phyloP scores from a whole-genome alignment of 1,140 invertebrate genomes.

The Notospermus geniculatus region DNA sequence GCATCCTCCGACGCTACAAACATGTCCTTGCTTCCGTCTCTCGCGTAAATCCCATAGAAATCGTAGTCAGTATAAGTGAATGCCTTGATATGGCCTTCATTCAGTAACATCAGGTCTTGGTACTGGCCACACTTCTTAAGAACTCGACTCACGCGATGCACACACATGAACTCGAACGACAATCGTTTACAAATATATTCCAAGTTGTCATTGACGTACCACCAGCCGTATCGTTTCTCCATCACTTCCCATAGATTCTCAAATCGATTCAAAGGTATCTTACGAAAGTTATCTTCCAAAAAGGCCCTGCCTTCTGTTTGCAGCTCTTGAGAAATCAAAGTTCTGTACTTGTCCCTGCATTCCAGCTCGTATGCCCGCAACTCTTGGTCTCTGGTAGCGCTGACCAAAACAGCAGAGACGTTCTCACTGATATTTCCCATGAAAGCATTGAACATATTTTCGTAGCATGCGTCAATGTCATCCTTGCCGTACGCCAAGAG shows the following conservation, averaged over 20 bases:
- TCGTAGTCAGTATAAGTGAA: slow-evolving; percentile 38
- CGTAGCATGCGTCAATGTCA: slow-evolving; percentile 42
- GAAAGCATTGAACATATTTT: slow-evolving; percentile 46
- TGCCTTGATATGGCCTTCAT: slow-evolving; percentile 37
- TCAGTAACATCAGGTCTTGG: slow-evolving; percentile 47
- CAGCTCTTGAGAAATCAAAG: slow-evolving; percentile 37
- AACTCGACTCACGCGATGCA: slow-evolving; percentile 43
- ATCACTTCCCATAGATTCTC: slow-evolving; percentile 39
- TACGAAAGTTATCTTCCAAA: slow-evolving; percentile 25
- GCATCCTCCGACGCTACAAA: slow-evolving; percentile 42
- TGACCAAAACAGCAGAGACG: slow-evolving; percentile 40
- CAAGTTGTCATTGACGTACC: slow-evolving; percentile 38
- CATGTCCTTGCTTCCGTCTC: slow-evolving; percentile 32
- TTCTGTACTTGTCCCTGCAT: slow-evolving; percentile 32
- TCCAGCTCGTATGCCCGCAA: slow-evolving; percentile 40
- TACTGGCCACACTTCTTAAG: slow-evolving; percentile 49
- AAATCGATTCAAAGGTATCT: slow-evolving; percentile 28
- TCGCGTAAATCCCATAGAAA: slow-evolving; percentile 35
- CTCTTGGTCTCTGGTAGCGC: slow-evolving; percentile 35
- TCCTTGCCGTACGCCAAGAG: slow-evolving; percentile 38
- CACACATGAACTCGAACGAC: slow-evolving; percentile 45
- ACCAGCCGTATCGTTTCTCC: slow-evolving; percentile 25
- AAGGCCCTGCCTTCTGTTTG: slow-evolving; percentile 38
- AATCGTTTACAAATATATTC: slow-evolving; percentile 41
- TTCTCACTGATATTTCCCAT: slow-evolving; percentile 41